These are phyloP conservation scores for Macropus fuliginosus DNA, from an alignment of 2,797 vertebrate genomes.

Conservation along the genomic window DNA sequence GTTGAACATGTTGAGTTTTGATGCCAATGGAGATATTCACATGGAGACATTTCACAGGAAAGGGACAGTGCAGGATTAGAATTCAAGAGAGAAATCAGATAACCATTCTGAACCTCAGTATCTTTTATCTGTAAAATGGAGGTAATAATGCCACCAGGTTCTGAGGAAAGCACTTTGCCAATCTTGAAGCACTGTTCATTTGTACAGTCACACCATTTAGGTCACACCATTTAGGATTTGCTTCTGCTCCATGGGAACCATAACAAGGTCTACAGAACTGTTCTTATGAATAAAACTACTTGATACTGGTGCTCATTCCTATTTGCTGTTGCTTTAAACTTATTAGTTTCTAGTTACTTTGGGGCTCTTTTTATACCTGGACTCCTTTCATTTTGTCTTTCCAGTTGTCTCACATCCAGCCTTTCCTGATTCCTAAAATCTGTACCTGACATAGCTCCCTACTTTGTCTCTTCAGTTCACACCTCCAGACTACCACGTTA, in stretches of 20 bases:
- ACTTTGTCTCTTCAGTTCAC: neutral
- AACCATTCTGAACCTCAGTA: neutral
- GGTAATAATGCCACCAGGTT: neutral
- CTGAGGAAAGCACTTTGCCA: neutral
- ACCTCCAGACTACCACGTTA: neutral
- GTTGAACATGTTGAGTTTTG: neutral
- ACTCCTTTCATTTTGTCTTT: neutral
- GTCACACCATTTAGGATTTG: neutral
- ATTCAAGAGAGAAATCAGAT: neutral
- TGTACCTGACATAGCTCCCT: neutral
- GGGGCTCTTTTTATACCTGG: neutral
- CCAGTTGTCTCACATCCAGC: neutral
- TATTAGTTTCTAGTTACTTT: neutral
- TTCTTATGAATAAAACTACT: neutral
- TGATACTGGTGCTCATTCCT: neutral
- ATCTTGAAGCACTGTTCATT: neutral
- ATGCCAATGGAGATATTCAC: neutral
- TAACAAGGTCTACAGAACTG: neutral
- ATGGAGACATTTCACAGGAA: neutral
- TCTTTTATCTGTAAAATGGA: neutral
- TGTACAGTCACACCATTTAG: neutral
- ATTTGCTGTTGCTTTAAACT: neutral
- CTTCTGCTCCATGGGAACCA: neutral
- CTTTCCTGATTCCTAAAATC: neutral
- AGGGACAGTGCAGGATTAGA: neutral